phyloP scores from a whole-genome alignment of 1,140 invertebrate species.

The Lordiphosa mommai region DNA sequence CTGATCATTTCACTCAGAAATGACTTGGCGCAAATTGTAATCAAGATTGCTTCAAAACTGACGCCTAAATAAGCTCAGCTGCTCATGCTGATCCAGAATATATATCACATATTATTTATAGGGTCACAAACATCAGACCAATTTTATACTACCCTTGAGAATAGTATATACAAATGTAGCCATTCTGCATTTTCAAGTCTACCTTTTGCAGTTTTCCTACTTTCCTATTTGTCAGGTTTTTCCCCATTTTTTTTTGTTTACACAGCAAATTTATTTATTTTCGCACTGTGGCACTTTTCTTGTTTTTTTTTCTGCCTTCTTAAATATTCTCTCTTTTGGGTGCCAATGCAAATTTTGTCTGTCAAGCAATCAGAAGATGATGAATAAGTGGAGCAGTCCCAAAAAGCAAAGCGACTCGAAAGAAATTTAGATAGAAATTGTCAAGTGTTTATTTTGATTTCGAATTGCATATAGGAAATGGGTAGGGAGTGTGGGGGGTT shows the following conservation, averaged over 20 bases:
- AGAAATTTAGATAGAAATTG: constrained; percentile 3
- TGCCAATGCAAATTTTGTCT: constrained; percentile 66
- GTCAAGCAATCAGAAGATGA: constrained; percentile 27
- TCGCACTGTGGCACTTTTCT: constrained; percentile 55
- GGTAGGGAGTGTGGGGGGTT: too few relatives aligned
- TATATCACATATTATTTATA: too few relatives aligned
- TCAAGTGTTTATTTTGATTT: constrained; percentile 6
- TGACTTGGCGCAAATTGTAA: too few relatives aligned
- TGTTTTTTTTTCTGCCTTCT: constrained; percentile 68
- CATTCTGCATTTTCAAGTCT: constrained; percentile 21
- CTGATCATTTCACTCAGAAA: too few relatives aligned
- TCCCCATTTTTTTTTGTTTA: constrained; percentile 55
- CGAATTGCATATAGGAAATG: neutral
- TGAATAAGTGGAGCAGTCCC: neutral
- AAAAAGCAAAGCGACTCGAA: neutral
- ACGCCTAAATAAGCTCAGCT: too few relatives aligned
- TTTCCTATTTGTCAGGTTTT: constrained; percentile 23
- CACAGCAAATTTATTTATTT: constrained; percentile 76
- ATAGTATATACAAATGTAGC: too few relatives aligned
- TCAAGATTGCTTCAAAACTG: too few relatives aligned
- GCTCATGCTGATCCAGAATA: too few relatives aligned
- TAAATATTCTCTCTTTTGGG: constrained; percentile 72
- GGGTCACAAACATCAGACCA: too few relatives aligned
- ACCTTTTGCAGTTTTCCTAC: constrained; percentile 16
- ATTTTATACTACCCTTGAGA: too few relatives aligned